Conservation (phyloP, 2,888 invertebrate species). For the Trypoxylon attenuatum region DNA sequence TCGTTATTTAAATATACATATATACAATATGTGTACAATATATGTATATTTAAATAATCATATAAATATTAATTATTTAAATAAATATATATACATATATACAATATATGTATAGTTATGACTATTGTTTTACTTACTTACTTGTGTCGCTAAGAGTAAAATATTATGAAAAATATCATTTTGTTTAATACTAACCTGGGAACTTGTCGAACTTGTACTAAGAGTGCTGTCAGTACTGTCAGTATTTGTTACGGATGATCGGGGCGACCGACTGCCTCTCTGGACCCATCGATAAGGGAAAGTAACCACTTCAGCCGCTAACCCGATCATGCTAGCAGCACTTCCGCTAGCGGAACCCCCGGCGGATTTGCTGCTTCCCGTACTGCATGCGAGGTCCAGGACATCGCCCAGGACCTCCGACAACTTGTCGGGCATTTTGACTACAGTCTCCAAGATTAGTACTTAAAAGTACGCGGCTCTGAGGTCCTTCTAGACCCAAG, state of each 20-base stretch:
- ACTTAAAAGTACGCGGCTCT: not conserved
- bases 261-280: constrained; percentile 62
- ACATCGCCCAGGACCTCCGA: constrained; percentile 71
- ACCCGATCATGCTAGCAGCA: constrained; percentile 62
- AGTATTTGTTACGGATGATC: constrained; percentile 63
- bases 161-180: no score
- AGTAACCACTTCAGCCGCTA: constrained; percentile 66
- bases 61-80: no score
- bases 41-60: no score
- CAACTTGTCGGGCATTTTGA: constrained; percentile 73
- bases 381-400: constrained; percentile 69
- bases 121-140: no score
- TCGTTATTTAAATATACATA: no score
- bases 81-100: no score
- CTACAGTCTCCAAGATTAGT: constrained; percentile 66
- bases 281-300: constrained; percentile 67
- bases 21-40: no score
- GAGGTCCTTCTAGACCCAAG: constrained; percentile 18
- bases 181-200: constrained; percentile 69
- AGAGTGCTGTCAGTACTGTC: constrained; percentile 67
- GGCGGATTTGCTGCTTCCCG: constrained; percentile 48
- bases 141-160: no score
- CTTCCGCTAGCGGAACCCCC: constrained; percentile 10
- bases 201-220: constrained; percentile 66
- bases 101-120: no score